Percentiles rank a stretch among this genome's conserved stretches.
Conservation (phyloP, 2,888 invertebrate genomes). For the Andrena marginata region DNA sequence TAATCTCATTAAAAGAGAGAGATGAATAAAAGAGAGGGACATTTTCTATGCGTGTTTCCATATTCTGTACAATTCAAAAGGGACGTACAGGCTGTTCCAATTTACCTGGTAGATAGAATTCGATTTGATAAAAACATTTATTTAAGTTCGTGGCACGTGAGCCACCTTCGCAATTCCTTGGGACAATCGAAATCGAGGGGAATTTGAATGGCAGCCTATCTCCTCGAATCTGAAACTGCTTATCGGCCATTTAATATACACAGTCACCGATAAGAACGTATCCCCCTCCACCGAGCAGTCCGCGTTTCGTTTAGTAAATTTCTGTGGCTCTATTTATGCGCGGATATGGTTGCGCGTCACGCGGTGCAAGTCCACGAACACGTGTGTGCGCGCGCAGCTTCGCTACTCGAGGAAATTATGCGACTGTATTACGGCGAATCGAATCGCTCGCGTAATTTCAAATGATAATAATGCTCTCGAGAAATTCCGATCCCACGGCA, state of each 20-base stretch:
- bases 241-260: neutral
- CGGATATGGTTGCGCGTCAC: neutral
- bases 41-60: neutral
- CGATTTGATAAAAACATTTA: too few species aligned
- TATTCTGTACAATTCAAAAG: neutral
- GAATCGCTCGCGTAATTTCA: conserved; percentile 69
- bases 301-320: conserved; percentile 39
- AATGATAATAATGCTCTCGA: conserved; percentile 72
- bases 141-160: too few species aligned
- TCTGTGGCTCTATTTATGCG: conserved; percentile 38
- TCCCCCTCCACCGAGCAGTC: neutral
- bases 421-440: conserved; percentile 66
- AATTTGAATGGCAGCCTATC: conserved; percentile 28
- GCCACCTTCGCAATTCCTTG: neutral
- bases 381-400: conserved; percentile 21
- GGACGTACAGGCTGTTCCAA: neutral
- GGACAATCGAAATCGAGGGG: neutral
- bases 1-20: conserved; percentile 17
- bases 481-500: conserved; percentile 74
- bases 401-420: conserved; percentile 48
- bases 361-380: neutral
- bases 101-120: neutral
- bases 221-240: conserved; percentile 7
- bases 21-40: neutral
- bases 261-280: conserved; percentile 32